Base-by-base conservation (phyloP, 2,797 vertebrate genomes). In the Lates japonicus region DNA sequence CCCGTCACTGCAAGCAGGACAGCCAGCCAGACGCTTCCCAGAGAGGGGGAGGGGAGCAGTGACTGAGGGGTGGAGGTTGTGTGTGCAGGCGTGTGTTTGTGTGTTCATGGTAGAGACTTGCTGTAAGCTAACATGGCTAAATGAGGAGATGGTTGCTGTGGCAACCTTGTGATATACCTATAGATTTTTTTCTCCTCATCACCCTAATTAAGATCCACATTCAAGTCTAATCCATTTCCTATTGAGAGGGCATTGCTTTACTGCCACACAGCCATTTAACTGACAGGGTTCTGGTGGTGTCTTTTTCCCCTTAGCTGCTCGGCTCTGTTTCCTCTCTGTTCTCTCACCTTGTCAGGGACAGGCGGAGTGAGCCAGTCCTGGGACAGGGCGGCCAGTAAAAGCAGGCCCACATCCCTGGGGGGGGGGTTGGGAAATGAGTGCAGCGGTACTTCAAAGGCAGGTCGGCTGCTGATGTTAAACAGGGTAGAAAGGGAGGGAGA, bases 391-490 rank as follows among this genome's bases (percentile, higher is more conserved):
- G 84, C 78, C 90, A 74, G 83, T 92, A 90, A 93, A 89, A 92
- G 87, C 82, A 85, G 67, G 41, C 70, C 80, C 61, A 68, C 80
- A 71, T 91, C 91, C 87, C 85, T 76, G 74, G 87, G 89, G 74
- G 87, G 89, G 25, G 90, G 90, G 84, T 73, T 83, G 87, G 88
- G 88, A 84, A 86, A 82, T 41, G 83, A 92, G 82, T 31, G 70
- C 78, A 86, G 91, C 44, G 3, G 44, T 57, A 88, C 93, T 93
- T 94, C 93, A 95, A 95, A 94, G 93, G 80, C 84, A 90, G 91
- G 81, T 89, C 13, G 64, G 67, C 74, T 41, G 78, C 89, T 91
- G 91, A 93, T 91, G 90, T 94, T 93, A 91, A 94, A 90, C 90
- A 90, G 92, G 73, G 76, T 82, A 84, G 90, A 90, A 86, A 76